phyloP scores from a whole-genome alignment of 2,113 vertebrate species.

The Aphelocoma coerulescens region DNA sequence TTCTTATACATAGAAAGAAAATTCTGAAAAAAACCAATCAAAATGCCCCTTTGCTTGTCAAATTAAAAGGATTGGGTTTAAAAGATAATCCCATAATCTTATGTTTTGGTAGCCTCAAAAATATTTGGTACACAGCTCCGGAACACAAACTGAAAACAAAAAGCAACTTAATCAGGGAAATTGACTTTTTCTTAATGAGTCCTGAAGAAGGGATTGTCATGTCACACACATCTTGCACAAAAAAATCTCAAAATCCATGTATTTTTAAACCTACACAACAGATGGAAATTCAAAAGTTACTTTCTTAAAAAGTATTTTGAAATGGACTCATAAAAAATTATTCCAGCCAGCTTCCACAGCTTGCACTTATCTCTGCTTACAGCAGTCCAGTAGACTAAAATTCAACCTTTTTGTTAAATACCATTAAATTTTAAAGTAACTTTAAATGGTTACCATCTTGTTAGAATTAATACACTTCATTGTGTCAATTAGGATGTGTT shows the following conservation, averaged over 20 bases:
- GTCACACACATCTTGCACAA: neutral
- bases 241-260: neutral
- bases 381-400: neutral
- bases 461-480: neutral
- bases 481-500: neutral
- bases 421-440: neutral
- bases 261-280: neutral
- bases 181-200: neutral
- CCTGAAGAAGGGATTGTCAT: neutral
- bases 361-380: neutral
- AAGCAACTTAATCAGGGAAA: neutral
- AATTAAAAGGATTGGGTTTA: constrained; percentile 24
- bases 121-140: neutral
- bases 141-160: neutral
- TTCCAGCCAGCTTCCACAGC: neutral
- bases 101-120: neutral
- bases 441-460: neutral
- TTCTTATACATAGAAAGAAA: neutral
- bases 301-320: neutral
- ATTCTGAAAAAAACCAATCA: neutral
- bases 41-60: neutral
- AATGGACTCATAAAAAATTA: neutral
- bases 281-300: neutral
- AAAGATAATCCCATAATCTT: neutral
- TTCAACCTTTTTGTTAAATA: neutral